Evolutionary conservation across 2,797 vertebrate genomes (phyloP), one percentile per base, ranked within the genome.

Genomic region (Xerus rutilus): DNA sequence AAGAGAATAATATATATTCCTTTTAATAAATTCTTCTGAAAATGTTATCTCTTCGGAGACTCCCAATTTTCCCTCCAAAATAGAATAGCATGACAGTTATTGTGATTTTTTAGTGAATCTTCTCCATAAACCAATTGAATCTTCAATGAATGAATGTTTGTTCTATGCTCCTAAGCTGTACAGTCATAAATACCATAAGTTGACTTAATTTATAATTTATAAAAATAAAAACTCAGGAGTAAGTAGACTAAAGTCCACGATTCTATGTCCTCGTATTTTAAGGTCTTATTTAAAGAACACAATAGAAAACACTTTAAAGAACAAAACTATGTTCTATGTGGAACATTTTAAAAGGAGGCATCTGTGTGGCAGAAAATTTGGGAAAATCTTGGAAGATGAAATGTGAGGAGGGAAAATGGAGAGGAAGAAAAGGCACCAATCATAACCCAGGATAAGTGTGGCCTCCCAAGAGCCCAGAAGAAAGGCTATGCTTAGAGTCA

Each of bases 1-100:
- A 35, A 7, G 9, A 91, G 74, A 79, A 78, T 15, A 89, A 12
- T 62, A 30, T 47, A 49, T 76, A 13, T 45, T 93, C 35, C 57
- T 95, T 90, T 74, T 45, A 81, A 76, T 13, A 87, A 54, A 69
- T 67, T 45, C 25, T 89, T 93, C 49, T 91, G 21, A 32, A 95
- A 87, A 62, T n/a, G 28, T 70, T 7, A 20, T 73, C n/a, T 87
- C 20, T 70, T 90, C 28, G 69, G 47, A 96, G 39, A 65, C 32
- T 72, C 65, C 43, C 9, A 72, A 83, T 86, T 88, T 77, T 69
- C 1, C 43, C 17, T 74, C 25, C 43, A 64, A 84, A 87, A 59
- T 32, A 49, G 21, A 3, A 6, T 15, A 72, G 3, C 1, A 69
- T 32, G 17, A 23, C 49, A 52, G 49, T 79, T 92, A 14, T 54